Evolutionary conservation across 2,113 vertebrate species (phyloP).

Genomic region (Hyperoodon ampullatus): DNA sequence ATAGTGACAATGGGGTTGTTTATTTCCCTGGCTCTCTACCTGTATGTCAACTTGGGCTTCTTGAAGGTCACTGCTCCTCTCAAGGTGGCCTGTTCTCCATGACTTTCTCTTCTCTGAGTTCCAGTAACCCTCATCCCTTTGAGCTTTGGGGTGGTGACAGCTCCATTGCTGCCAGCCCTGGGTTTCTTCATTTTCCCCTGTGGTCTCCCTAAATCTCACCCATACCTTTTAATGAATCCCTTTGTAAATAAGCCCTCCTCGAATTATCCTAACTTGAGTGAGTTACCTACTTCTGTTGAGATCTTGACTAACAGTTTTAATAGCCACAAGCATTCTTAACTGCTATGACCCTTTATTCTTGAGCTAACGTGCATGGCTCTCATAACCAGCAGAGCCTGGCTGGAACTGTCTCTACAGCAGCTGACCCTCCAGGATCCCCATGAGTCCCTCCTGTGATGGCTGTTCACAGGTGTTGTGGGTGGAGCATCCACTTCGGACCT

Average conservation of each 20-base stretch:
- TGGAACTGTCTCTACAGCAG: neutral
- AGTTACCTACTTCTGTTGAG: neutral
- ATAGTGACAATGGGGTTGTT: neutral
- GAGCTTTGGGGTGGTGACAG: neutral
- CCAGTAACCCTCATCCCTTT: neutral
- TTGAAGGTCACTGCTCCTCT: neutral
- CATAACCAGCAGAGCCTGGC: neutral
- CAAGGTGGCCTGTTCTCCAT: neutral
- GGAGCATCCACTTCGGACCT: neutral
- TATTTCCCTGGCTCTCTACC: neutral
- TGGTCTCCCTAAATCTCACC: neutral
- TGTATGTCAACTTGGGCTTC: neutral
- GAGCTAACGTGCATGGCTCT: neutral
- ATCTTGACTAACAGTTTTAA: neutral
- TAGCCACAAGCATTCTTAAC: neutral
- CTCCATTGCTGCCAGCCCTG: too few species aligned
- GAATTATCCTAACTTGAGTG: neutral
- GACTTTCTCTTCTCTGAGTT: neutral
- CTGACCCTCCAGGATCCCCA: neutral
- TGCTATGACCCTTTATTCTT: neutral
- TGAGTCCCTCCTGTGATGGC: neutral
- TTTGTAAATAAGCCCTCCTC: neutral
- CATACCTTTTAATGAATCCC: neutral
- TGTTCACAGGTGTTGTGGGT: neutral
- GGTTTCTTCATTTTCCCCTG: neutral